phyloP scores from a whole-genome alignment of 1,140 invertebrate species.

The Aphaenogaster floridana region DNA sequence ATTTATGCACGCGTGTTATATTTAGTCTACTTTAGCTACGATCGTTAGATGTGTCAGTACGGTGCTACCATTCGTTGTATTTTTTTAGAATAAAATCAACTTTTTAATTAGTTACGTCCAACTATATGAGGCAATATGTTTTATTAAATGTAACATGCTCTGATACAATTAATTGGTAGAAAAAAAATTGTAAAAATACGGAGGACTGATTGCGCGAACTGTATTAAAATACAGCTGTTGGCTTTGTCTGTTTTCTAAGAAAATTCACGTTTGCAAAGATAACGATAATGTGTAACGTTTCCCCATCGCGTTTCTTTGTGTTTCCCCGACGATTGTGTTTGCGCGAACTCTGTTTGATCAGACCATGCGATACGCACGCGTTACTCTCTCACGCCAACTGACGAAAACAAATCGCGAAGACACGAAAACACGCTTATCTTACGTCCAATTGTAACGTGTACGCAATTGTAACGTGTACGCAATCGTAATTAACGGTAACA shows the following conservation, averaged over 20 bases:
- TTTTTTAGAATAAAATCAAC: background rate
- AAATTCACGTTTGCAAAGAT: constrained; percentile 34
- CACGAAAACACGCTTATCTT: constrained; percentile 39
- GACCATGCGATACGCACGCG: constrained; percentile 41
- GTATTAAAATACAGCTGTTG: constrained; percentile 30
- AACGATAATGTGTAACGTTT: constrained; percentile 45
- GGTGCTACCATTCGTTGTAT: background rate
- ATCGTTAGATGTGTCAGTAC: background rate
- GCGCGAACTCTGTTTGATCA: constrained; percentile 48
- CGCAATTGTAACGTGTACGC: constrained; percentile 51
- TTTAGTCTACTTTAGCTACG: background rate
- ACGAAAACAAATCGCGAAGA: constrained; percentile 24
- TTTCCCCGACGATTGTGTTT: constrained; percentile 49
- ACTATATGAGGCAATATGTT: background rate
- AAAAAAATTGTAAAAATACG: background rate
- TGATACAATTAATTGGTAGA: constrained; percentile 24
- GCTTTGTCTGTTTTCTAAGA: constrained; percentile 48
- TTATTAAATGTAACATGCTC: background rate
- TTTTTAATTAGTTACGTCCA: constrained; percentile 6
- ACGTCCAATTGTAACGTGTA: constrained; percentile 31
- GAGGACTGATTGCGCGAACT: background rate
- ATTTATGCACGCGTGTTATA: background rate
- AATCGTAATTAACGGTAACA: constrained; percentile 52
- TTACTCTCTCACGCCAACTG: constrained; percentile 11
- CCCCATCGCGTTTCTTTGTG: constrained; percentile 23